These are phyloP conservation scores for Lottia gigantea DNA, from an alignment of 2,888 invertebrate genomes.

Conservation along the genomic window DNA sequence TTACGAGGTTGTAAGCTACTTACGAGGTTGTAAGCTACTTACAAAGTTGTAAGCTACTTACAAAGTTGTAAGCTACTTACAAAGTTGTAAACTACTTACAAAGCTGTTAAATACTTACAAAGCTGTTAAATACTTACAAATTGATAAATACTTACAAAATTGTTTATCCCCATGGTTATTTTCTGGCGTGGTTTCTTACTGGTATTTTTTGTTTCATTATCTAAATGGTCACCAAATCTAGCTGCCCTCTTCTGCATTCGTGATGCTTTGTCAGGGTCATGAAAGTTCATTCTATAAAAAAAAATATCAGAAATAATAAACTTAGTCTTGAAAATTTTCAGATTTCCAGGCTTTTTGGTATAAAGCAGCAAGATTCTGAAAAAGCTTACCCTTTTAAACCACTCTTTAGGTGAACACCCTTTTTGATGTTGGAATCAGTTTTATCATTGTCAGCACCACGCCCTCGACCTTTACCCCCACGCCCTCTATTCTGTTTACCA, in stretches of 20 bases:
- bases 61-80: constrained; percentile 7
- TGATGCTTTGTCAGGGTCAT: constrained; percentile 51
- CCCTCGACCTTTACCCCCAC: constrained; percentile 33
- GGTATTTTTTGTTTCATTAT: constrained; percentile 34
- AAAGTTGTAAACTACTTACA: neutral
- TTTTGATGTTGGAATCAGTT: constrained; percentile 12
- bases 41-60: constrained; percentile 9
- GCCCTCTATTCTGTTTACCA: constrained; percentile 36
- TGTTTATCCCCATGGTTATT: constrained; percentile 57
- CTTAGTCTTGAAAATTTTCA: too few relatives aligned
- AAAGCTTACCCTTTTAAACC: constrained; percentile 11
- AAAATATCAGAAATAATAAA: too few relatives aligned
- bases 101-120: too few relatives aligned
- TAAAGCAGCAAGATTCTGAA: too few relatives aligned
- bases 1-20: constrained; percentile 25
- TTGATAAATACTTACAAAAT: constrained; percentile 41
- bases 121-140: too few relatives aligned
- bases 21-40: neutral
- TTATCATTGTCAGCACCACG: constrained; percentile 22
- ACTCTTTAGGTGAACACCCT: neutral
- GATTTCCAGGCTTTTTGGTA: too few relatives aligned
- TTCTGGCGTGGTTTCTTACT: constrained; percentile 29
- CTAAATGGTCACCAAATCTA: constrained; percentile 75
- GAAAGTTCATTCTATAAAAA: constrained; percentile 38
- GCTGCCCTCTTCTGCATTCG: constrained; percentile 81